Base-by-base conservation (phyloP, 1,140 invertebrate genomes). In the Formica selysi region DNA sequence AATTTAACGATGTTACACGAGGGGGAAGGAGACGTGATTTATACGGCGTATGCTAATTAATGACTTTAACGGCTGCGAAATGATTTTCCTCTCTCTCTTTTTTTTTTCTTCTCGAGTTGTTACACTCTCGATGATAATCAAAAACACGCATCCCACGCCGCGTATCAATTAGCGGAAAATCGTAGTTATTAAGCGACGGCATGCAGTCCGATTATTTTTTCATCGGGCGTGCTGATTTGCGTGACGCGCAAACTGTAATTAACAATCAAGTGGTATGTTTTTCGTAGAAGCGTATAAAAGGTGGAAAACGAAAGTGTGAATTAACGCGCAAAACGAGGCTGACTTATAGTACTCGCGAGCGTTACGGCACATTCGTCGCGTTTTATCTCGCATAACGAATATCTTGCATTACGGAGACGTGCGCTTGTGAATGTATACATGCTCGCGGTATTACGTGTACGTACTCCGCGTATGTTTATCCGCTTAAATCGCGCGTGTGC, bases 401-500 rank as follows among this genome's bases (percentile, higher is more conserved):
- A 93, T 88, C 87, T 81, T 61, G 71, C 74, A 71, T 79, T 59
- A 36, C 85, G 26, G 59, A 80, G 59, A 80, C 76, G 57, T 38
- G 73, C 38, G 64, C 62, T 22, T 51, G 76, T 70, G 76, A 54
- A 68, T 62, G 13, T 41, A n/a, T 8, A 44, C 22, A 44, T 26
- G 22, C 78, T 22, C 78, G 79, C 86, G 79, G 86, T 91, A 91
- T 91, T 91, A 41, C 74, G 62, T 71, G 87, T 92, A 92, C 90
- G 91, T 91, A 91, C 48, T 41, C 16, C 19, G 32, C 22, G 92
- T 91, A 90, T 93, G 93, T 94, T 94, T 94, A 94, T 94, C 93
- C 92, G 93, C 91, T 94, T 93, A 93, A 93, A 93, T 94, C 91
- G 88, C 92, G 91, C 93, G 92, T 92, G 90, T 88, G 92, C 91